Conservation (phyloP, 2,113 vertebrate genomes). For the Grammatotria lemairii region DNA sequence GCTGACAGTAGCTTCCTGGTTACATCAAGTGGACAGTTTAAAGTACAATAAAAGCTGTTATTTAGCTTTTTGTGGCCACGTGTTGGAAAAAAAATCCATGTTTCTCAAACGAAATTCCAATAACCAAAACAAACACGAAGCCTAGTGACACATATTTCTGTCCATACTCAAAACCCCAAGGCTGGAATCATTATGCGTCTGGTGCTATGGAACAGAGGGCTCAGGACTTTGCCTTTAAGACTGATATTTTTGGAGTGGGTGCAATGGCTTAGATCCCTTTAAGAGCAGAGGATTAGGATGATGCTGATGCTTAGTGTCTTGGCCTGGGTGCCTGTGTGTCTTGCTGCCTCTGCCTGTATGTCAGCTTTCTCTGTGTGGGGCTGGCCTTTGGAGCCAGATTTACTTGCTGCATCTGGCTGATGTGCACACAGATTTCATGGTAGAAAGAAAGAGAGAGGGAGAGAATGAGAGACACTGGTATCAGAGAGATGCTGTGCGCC, state of each 20-base stretch:
- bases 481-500: not conserved
- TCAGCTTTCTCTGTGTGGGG: slow-evolving; percentile 28
- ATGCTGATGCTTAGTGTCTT: slow-evolving; percentile 58
- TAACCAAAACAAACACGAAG: not conserved
- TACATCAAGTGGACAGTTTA: not conserved
- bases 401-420: slow-evolving; percentile 39
- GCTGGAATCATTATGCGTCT: not conserved
- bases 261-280: slow-evolving; percentile 34
- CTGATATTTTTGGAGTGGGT: slow-evolving; percentile 32
- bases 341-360: slow-evolving; percentile 46
- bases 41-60: not conserved
- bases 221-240: slow-evolving; percentile 25
- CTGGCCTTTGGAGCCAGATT: slow-evolving; percentile 37
- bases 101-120: not conserved
- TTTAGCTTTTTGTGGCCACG: not conserved
- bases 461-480: not conserved
- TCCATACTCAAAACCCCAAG: not conserved
- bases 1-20: not conserved
- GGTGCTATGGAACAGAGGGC: not conserved
- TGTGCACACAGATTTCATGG: slow-evolving; percentile 43
- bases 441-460: not conserved
- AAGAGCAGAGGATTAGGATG: slow-evolving; percentile 42
- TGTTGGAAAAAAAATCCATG: not conserved
- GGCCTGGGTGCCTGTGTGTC: slow-evolving; percentile 27
- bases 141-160: not conserved